Conservation (phyloP, 2,888 invertebrate species). For the Carterocephalus palaemon region DNA sequence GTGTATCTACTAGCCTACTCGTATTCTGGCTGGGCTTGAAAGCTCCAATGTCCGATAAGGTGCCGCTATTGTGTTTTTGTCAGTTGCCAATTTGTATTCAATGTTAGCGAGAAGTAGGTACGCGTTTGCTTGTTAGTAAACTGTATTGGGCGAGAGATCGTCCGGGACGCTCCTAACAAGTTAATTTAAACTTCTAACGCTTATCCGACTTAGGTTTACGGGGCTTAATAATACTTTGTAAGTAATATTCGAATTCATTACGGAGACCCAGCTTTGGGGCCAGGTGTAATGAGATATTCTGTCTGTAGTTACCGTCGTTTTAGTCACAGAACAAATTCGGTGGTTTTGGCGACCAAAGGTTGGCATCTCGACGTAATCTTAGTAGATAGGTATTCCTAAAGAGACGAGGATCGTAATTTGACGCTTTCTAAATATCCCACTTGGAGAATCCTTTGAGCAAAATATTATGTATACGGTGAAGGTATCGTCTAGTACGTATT, state of each 20-base stretch:
- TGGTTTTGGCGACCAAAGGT: neutral
- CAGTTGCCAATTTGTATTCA: slow-evolving; percentile 58
- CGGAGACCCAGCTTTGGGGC: neutral
- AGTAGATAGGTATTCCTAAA: neutral
- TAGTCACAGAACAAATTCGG: neutral
- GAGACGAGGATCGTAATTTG: neutral
- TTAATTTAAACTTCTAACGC: slow-evolving; percentile 69
- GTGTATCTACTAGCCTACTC: too few relatives aligned
- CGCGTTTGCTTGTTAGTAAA: slow-evolving; percentile 52
- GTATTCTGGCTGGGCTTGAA: too few relatives aligned
- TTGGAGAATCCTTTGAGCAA: too few relatives aligned
- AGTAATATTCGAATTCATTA: slow-evolving; percentile 49
- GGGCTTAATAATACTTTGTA: slow-evolving; percentile 53
- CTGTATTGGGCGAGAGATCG: slow-evolving; percentile 40
- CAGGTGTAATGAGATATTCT: slow-evolving; percentile 11
- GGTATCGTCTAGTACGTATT: too few relatives aligned
- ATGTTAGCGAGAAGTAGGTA: slow-evolving; percentile 39
- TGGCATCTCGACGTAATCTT: neutral
- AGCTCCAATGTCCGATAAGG: too few relatives aligned
- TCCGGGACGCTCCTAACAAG: slow-evolving; percentile 54
- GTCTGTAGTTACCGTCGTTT: too few relatives aligned
- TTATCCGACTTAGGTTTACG: slow-evolving; percentile 57
- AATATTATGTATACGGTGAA: too few relatives aligned
- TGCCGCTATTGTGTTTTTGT: neutral
- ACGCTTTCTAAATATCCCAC: too few relatives aligned